Base-by-base conservation (phyloP, 2,888 invertebrate genomes). In the Cryptocheilus praepositus region DNA sequence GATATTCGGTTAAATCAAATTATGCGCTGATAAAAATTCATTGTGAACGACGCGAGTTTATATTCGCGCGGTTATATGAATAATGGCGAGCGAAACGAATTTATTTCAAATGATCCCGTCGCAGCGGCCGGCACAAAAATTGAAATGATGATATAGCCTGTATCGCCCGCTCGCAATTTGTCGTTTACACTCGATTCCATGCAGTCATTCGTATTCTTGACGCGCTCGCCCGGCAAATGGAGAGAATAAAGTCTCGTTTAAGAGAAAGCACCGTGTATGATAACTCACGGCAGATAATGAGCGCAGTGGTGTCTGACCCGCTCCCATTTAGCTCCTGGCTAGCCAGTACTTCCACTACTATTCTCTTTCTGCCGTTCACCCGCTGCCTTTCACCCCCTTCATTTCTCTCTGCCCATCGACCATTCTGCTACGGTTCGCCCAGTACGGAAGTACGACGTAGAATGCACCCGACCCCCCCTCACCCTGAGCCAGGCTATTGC, bases 261-360 rank as follows among this genome's bases (percentile, higher is more conserved):
- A 54, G 57, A 44, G 70, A 45, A 57, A 66, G 62, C 61, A 74
- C 61, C 63, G 71, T 55, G 67, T 67, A 70, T 64, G 74, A 74
- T 71, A 74, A 70, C 70, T 74, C 64, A 54, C 19, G 44, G 57
- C n/a, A 58, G 64, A 74, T 74, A 74, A 74, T 62, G 74, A 74
- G 74, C 55, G 53, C 18, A 64, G 52, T 53, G 61, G 49, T 58
- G 16, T 65, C 70, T 61, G 61, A 67, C 64, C 64, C 45, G 55
- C 51, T 61, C 71, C 71, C 74, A 68, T 74, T 74, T 74, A 64
- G 56, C 56, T 57, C 68, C 53, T 62, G 66, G 61, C 43, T 21
- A 7, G 45, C 58, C 44, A 5, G 5, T 8, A 15, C 28, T 46
- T 18, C 18, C 60, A n/a, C 3, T 16, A 15, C 19, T 18, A 18